phyloP scores from a whole-genome alignment of 2,888 invertebrate species.

The Lithophane semibrunnea region DNA sequence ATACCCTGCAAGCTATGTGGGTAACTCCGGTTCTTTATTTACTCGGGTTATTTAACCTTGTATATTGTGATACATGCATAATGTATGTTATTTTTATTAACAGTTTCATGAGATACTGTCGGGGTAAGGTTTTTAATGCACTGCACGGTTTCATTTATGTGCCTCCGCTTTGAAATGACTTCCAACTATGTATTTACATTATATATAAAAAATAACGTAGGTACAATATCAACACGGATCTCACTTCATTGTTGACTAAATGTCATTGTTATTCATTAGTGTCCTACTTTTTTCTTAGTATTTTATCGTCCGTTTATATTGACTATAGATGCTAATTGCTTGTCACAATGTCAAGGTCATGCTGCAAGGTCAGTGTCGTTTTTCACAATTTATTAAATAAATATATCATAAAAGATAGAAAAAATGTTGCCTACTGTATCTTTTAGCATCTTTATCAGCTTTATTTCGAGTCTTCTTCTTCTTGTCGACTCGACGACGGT shows the following conservation, averaged over 20 bases:
- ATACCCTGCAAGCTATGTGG: no score
- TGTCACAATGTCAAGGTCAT: not conserved
- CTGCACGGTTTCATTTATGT: not conserved
- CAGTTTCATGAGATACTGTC: not conserved
- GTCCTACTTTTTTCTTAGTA: not conserved
- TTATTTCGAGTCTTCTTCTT: not conserved
- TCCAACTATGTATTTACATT: not conserved
- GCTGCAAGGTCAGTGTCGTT: not conserved
- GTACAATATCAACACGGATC: constrained; percentile 23
- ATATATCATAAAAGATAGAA: not conserved
- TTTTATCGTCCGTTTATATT: not conserved
- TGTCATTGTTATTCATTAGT: not conserved
- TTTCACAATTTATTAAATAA: constrained; percentile 13
- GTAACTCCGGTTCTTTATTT: no score
- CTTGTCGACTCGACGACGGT: not conserved
- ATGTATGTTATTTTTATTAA: not conserved
- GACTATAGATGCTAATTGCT: not conserved
- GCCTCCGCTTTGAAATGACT: not conserved
- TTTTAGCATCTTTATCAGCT: not conserved
- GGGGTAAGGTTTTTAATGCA: not conserved
- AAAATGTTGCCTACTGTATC: not conserved
- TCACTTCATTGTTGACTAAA: not conserved
- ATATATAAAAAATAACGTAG: no score
- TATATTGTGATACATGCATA: not conserved
- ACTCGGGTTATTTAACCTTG: not conserved